Evolutionary conservation across 2,113 vertebrate genomes (phyloP).

Genomic region (Labrus mixtus): DNA sequence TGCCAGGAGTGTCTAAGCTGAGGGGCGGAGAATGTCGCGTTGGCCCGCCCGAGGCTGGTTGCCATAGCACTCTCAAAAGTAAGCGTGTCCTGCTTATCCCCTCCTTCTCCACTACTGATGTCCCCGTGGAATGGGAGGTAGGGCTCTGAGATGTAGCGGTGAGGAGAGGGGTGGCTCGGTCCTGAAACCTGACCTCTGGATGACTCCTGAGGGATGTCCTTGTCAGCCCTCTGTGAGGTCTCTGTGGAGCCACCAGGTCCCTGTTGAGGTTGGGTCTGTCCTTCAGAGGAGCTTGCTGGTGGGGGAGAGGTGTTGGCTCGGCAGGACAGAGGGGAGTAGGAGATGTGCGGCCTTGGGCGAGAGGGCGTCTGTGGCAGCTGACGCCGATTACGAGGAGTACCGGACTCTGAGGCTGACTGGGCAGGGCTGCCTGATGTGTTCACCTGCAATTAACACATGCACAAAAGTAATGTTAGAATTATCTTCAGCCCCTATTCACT

Average conservation of each 20-base stretch:
- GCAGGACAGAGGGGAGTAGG: constrained; percentile 92
- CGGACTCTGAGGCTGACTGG: constrained; percentile 89
- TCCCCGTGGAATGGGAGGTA: constrained; percentile 93
- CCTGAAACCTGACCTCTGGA: constrained; percentile 67
- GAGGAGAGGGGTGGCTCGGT: constrained; percentile 86
- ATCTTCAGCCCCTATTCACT: neutral
- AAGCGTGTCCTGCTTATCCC: constrained; percentile 90
- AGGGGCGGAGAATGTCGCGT: constrained; percentile 92
- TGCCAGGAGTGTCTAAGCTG: constrained; percentile 96
- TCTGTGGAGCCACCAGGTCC: constrained; percentile 53
- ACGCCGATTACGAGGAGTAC: constrained; percentile 91
- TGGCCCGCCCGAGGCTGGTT: constrained; percentile 92
- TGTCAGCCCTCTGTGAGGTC: constrained; percentile 71
- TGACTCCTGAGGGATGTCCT: constrained; percentile 61
- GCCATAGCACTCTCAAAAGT: constrained; percentile 96
- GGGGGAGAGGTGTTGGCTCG: constrained; percentile 82
- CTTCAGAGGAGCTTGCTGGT: constrained; percentile 74
- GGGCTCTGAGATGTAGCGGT: constrained; percentile 96
- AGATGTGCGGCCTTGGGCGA: constrained; percentile 93
- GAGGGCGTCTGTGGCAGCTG: constrained; percentile 95
- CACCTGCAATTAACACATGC: constrained; percentile 73
- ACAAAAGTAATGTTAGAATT: too few species aligned
- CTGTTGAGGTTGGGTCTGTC: constrained; percentile 67
- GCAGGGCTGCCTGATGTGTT: constrained; percentile 89
- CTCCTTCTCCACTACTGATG: constrained; percentile 86